Conservation (phyloP, 1,140 invertebrate genomes). For the Drosophila pachea region DNA sequence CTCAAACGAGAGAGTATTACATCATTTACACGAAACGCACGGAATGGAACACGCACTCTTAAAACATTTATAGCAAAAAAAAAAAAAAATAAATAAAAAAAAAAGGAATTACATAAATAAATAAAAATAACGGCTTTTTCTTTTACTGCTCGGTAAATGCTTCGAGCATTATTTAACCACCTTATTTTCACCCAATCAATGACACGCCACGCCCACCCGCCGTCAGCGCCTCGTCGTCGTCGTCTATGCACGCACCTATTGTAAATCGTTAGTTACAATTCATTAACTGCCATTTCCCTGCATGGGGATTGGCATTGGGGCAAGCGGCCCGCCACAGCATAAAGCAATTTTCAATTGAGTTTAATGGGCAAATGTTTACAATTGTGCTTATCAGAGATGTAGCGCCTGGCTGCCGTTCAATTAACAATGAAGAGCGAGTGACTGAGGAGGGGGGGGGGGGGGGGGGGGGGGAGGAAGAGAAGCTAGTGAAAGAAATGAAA, state of each 20-base stretch:
- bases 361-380: conserved; percentile 45
- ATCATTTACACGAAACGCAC: too few relatives aligned
- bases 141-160: conserved; percentile 8
- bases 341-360: conserved; percentile 43
- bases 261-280: conserved; percentile 37
- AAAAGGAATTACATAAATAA: not conserved
- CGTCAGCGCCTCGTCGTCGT: not conserved
- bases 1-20: too few relatives aligned
- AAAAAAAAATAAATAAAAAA: not conserved
- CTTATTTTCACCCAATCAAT: too few relatives aligned
- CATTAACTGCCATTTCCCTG: conserved; percentile 33
- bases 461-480: not conserved
- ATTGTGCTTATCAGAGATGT: conserved; percentile 34
- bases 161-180: conserved; percentile 3
- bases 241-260: conserved; percentile 18
- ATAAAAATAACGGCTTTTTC: conserved; percentile 1
- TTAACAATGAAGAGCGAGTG: conserved; percentile 40
- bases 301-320: not conserved
- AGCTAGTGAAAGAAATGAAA: conserved; percentile 18
- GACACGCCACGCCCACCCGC: not conserved
- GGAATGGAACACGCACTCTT: not conserved
- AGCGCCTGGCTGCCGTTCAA: conserved; percentile 45
- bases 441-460: not conserved
- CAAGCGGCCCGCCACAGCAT: not conserved
- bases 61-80: not conserved